Evolutionary conservation across 2,113 vertebrate genomes (phyloP).

Genomic region (Thermophis baileyi): DNA sequence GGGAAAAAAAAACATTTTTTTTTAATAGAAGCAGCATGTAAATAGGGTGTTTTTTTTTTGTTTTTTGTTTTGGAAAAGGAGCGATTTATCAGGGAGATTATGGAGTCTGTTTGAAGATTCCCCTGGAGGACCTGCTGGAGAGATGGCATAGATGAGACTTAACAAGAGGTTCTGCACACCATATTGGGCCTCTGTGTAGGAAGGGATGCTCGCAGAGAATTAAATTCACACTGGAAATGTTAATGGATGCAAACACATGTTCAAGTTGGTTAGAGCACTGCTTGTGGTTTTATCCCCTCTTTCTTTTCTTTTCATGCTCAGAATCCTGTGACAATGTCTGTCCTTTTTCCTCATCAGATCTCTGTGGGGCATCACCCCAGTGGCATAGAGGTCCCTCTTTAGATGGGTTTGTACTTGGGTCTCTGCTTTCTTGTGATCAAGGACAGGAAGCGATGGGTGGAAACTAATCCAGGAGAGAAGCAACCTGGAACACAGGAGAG

Average conservation of each 20-base stretch:
- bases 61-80: slow-evolving; percentile 49
- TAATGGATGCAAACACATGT: slow-evolving; percentile 81
- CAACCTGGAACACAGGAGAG: not conserved
- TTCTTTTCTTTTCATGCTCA: slow-evolving; percentile 41
- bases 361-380: slow-evolving; percentile 37
- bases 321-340: slow-evolving; percentile 41
- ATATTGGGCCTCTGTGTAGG: slow-evolving; percentile 59
- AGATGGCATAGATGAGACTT: slow-evolving; percentile 62
- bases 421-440: not conserved
- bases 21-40: slow-evolving; percentile 53
- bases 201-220: slow-evolving; percentile 63
- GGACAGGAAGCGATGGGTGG: not conserved
- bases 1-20: not conserved
- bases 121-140: slow-evolving; percentile 63
- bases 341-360: slow-evolving; percentile 35
- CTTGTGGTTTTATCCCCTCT: slow-evolving; percentile 51
- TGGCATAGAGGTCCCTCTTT: not conserved
- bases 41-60: slow-evolving; percentile 55
- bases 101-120: slow-evolving; percentile 68
- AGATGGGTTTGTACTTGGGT: not conserved
- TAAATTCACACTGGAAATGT: slow-evolving; percentile 74
- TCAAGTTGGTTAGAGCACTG: slow-evolving; percentile 67
- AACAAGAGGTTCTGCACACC: slow-evolving; percentile 68
- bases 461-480: not conserved
- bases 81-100: slow-evolving; percentile 72